Evolutionary conservation across 2,888 invertebrate genomes (phyloP), one percentile per base, ranked within the genome.

Genomic region (Cheilosia impressa): DNA sequence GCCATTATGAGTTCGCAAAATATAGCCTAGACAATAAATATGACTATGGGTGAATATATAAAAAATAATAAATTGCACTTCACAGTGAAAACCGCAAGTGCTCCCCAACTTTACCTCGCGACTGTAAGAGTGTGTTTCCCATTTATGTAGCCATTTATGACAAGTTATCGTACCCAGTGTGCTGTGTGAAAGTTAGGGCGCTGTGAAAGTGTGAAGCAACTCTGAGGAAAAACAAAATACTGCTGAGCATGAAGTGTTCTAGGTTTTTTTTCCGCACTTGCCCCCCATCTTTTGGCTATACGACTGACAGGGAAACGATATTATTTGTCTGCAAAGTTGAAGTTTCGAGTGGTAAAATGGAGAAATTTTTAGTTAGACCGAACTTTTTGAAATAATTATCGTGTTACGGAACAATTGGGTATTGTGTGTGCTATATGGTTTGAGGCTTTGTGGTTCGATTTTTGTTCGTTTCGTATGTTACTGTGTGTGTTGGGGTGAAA

Each of bases 151-250:
- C 57, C 65, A 57, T 65, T 65, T 57, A 57, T 41, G 50, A 65
- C 27, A 50, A 47, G 7, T 57, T 65, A 75, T 75, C 65, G 55
- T 57, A 17, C 22, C 47, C n/a, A 7, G n/a, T 15, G 31, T 15
- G 13, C 24, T 65, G 47, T 22, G 58, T 66, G 19, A 52, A 58
- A 50, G 50, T 50, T 50, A 10, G 22, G 50, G 58, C 52, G 66
- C 53, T 58, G 66, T 43, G 52, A 66, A 76, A 76, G 75, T 76
- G 75, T 76, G 50, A 76, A 76, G 15, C 31, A 66, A 65, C 66
- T 24, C 69, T 10, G 34, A 38, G 38, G 15, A 41, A 75, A 75
- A 50, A 58, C 65, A 75, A 50, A 57, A n/a, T 65, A 57, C 75
- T 50, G 38, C 13, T 38, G 38, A 41, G 31, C 24, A 41, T 34